A percentile compares a stretch with the other conserved stretches of the same genome.
phyloP scores from a whole-genome alignment of 1,140 invertebrate species.

The Agrilus planipennis region DNA sequence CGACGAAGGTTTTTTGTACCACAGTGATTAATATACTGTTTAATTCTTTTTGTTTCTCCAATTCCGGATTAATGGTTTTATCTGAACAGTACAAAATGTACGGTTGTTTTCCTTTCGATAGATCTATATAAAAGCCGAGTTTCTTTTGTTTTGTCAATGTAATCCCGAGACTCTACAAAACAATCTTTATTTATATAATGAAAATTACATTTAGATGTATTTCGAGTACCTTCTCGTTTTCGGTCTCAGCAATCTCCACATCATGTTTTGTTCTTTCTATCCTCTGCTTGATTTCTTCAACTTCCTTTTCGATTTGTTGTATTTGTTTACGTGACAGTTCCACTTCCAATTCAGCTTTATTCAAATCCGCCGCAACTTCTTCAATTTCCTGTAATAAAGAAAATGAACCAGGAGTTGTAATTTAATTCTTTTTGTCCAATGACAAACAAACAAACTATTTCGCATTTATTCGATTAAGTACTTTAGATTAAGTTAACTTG shows the following conservation, averaged over 20 bases:
- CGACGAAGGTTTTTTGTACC: slow-evolving; percentile 38
- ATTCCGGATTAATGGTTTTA: slow-evolving; percentile 34
- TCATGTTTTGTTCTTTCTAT: slow-evolving; percentile 15
- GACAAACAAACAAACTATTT: no score
- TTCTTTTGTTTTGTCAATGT: slow-evolving; percentile 48
- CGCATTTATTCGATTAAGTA: no score
- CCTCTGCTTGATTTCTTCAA: slow-evolving; percentile 15
- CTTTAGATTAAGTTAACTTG: no score
- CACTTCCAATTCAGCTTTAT: slow-evolving; percentile 11
- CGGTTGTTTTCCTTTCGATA: slow-evolving; percentile 36
- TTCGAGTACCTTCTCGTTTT: no score
- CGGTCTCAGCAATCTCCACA: slow-evolving; percentile 36
- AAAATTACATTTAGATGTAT: no score
- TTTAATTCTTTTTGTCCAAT: no score
- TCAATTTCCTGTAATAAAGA: slow-evolving; percentile 29
- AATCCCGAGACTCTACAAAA: slow-evolving; percentile 43
- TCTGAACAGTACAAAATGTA: slow-evolving; percentile 38
- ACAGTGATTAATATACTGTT: slow-evolving; percentile 40
- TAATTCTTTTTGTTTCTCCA: slow-evolving; percentile 37
- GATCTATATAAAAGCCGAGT: slow-evolving; percentile 39
- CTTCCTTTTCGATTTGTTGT: slow-evolving; percentile 23
- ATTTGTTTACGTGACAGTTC: slow-evolving; percentile 23
- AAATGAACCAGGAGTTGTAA: no score
- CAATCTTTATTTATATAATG: no score
- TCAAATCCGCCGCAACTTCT: slow-evolving; percentile 25